A percentile compares a stretch with the other conserved stretches of the same genome.
These are phyloP conservation scores for Passer montanus DNA, from an alignment of 2,113 vertebrate species.

Conservation along the genomic window DNA sequence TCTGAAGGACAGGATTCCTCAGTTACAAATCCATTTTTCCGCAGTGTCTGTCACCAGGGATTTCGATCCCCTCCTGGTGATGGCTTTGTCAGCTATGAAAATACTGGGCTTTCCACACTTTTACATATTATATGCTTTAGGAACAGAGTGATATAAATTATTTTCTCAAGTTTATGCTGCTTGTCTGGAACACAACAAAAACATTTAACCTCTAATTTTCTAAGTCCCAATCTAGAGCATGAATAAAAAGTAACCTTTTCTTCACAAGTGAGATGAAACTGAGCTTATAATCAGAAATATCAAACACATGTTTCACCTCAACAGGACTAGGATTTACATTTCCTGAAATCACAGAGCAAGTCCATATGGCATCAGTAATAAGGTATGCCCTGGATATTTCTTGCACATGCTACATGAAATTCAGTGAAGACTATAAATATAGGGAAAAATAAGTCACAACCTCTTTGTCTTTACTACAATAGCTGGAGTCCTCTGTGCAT, in stretches of 20 bases:
- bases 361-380: neutral
- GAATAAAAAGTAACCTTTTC: neutral
- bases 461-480: neutral
- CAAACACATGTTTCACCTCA: neutral
- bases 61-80: neutral
- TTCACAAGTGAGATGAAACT: neutral
- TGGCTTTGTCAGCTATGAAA: neutral
- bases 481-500: neutral
- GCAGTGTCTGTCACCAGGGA: neutral
- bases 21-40: neutral
- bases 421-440: neutral
- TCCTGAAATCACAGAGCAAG: constrained; percentile 1
- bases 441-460: neutral
- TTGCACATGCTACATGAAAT: neutral
- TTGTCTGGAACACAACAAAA: neutral
- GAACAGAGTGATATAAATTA: neutral
- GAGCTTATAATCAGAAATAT: neutral
- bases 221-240: neutral
- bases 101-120: neutral
- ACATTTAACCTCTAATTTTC: constrained; percentile 1
- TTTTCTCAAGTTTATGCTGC: neutral
- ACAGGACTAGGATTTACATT: neutral
- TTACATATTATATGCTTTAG: neutral
- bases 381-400: neutral
- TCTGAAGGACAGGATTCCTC: neutral